A percentile compares a stretch with the other conserved stretches of the same genome.
phyloP scores from a whole-genome alignment of 2,113 vertebrate genomes.

The Dicaeum eximium region DNA sequence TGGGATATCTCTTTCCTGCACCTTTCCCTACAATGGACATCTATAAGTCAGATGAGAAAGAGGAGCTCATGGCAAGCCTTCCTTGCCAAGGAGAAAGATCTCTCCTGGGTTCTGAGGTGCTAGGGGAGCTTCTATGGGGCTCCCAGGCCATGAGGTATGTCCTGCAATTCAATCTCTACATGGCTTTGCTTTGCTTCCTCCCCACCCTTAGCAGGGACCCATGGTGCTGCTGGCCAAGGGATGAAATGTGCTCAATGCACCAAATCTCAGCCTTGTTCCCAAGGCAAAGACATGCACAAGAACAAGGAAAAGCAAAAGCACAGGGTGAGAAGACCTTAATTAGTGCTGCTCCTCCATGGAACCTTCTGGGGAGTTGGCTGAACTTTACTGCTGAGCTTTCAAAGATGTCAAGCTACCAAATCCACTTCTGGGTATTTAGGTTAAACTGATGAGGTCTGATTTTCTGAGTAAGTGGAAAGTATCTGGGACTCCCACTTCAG shows the following conservation, averaged over 20 bases:
- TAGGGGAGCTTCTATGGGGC: neutral
- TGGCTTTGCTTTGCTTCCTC: neutral
- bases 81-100: neutral
- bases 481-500: neutral
- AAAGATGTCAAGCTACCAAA: neutral
- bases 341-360: neutral
- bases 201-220: neutral
- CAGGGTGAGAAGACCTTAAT: neutral
- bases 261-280: neutral
- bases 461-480: neutral
- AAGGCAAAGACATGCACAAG: neutral
- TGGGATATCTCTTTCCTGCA: neutral
- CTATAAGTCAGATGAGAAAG: neutral
- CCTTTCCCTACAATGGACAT: neutral
- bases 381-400: neutral
- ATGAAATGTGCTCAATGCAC: neutral
- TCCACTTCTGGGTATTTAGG: neutral
- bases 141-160: neutral
- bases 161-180: neutral
- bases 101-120: neutral
- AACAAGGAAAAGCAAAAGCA: neutral
- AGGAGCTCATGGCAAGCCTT: neutral
- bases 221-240: neutral
- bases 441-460: neutral
- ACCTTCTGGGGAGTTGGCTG: neutral